phyloP scores from a whole-genome alignment of 2,797 vertebrate species.

The Anabacerthia variegaticeps region DNA sequence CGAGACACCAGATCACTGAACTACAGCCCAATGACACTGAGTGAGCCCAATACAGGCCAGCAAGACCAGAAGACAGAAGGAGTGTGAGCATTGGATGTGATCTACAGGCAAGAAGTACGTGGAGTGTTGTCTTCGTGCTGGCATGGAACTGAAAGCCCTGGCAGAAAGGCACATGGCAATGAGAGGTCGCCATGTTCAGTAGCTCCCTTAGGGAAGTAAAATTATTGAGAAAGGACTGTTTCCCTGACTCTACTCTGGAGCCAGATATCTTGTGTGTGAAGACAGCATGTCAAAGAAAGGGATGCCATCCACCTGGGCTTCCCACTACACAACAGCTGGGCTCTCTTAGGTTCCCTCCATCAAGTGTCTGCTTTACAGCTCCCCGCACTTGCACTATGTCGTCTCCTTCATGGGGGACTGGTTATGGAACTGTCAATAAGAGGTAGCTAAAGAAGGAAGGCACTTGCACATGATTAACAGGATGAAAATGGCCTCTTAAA shows the following conservation, averaged over 20 bases:
- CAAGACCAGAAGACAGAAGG: slow-evolving; percentile 1
- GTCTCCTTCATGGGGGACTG: neutral
- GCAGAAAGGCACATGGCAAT: neutral
- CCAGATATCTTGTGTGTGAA: neutral
- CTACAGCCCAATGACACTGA: neutral
- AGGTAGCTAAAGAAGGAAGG: neutral
- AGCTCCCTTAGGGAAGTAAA: neutral
- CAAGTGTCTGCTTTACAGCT: neutral
- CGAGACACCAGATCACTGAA: slow-evolving; percentile 32
- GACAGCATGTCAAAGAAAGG: neutral
- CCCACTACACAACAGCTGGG: neutral
- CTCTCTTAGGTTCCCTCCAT: neutral
- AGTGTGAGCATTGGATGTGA: neutral
- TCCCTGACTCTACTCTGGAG: neutral
- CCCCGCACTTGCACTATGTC: neutral
- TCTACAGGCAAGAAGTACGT: neutral
- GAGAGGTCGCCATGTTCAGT: neutral
- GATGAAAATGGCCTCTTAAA: neutral
- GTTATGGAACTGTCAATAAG: neutral
- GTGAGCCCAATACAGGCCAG: neutral
- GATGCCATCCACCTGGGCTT: neutral
- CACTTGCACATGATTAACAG: neutral
- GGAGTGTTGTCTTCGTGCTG: neutral
- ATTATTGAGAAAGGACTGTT: neutral
- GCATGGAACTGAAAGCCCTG: neutral